Conservation (phyloP, 2,797 vertebrate genomes). For the Lepidocolaptes lacrymiger region DNA sequence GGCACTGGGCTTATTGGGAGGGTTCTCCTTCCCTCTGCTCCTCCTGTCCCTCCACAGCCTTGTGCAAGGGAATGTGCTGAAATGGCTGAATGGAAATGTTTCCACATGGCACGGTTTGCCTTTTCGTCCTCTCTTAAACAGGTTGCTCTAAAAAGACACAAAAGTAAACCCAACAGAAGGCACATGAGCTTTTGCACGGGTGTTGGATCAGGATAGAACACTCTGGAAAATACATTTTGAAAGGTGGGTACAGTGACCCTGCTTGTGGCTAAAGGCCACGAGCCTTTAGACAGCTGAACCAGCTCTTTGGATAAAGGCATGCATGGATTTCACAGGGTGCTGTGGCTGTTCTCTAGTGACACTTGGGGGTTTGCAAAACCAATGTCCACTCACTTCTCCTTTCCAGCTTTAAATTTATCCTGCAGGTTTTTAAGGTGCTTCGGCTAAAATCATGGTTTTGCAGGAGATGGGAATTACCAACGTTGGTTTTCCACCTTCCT, state of each 20-base stretch:
- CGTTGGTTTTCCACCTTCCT: not conserved
- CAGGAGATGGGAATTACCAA: not conserved
- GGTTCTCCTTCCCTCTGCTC: not conserved
- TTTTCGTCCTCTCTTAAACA: not conserved
- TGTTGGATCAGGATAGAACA: not conserved
- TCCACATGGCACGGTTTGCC: not conserved
- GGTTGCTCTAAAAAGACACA: not conserved
- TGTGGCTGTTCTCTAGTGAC: not conserved
- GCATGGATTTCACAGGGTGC: not conserved
- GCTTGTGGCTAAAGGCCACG: not conserved
- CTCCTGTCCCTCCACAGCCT: not conserved
- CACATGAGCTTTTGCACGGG: not conserved
- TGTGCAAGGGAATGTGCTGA: not conserved
- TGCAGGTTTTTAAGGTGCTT: not conserved
- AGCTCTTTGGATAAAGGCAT: not conserved
- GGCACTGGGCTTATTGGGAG: not conserved
- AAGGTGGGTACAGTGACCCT: rapidly evolving
- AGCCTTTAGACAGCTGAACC: not conserved
- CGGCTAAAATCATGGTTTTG: rapidly evolving
- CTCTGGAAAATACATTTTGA: not conserved
- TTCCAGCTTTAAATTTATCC: not conserved
- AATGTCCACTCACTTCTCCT: not conserved
- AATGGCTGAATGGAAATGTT: not conserved
- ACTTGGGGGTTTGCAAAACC: not conserved
- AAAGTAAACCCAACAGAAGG: not conserved